Evolutionary conservation across 2,113 vertebrate species (phyloP), one percentile per base, ranked within the genome.

Genomic region (Shinisaurus crocodilurus): DNA sequence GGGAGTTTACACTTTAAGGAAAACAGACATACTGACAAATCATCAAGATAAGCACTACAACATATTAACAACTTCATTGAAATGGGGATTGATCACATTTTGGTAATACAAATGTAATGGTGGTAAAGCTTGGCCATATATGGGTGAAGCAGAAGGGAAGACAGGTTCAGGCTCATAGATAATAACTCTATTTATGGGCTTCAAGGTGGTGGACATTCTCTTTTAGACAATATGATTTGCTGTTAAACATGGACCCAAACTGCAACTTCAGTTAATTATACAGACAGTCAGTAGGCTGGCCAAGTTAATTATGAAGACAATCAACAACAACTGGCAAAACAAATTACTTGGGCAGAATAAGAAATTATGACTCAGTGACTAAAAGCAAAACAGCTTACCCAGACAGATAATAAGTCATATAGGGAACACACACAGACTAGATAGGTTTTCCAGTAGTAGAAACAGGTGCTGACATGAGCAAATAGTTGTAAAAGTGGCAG

Each of bases 261-360:
- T 88, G 75, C 90, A 91, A 25, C 0, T 67, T n/a, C 63, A 54
- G 94, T 95, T 95, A 96, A 95, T 96, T 95, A 95, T 91, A 45
- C 90, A 77, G 92, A 7, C 0, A 95, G 94, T 95, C 95, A 95
- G 90, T 95, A 95, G 95, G 90, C 95, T 96, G 94, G 95, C 95
- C 90, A 91, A 95, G 92, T 95, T 95, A 93, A 95, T 95, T 95
- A 95, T 50, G 90, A 92, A 50, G 87, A 72, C 86, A 91, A 92
- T 94, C 94, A 94, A 94, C 93, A 40, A 91, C 92, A 91, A n/a
- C n/a, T n/a, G 20, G 92, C 92, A 91, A 40, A 95, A 50, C 88
- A 1, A 95, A 91, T 3, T 94, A 93, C 85, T 72, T 93, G 89
- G 88, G 88, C 93, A 90, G 91, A 94, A 93, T 77, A 94, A 95